Evolutionary conservation across 2,888 invertebrate genomes (phyloP).

Genomic region (Acrocera orbiculus): DNA sequence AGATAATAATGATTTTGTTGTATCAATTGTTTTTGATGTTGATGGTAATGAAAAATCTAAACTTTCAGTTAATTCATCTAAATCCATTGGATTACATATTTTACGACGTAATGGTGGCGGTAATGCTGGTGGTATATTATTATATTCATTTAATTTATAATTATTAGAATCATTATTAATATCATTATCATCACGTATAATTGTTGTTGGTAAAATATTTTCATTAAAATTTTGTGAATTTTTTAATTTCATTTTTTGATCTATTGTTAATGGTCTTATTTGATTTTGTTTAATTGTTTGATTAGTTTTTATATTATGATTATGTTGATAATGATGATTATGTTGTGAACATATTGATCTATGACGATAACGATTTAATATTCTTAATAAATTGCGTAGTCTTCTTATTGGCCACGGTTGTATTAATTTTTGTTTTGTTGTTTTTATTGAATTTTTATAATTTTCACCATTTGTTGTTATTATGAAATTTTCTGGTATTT

Average conservation of each 20-base stretch:
- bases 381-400: slow-evolving; percentile 27
- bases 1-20: slow-evolving; percentile 5
- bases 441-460: slow-evolving; percentile 5
- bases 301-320: slow-evolving; percentile 5
- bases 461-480: slow-evolving; percentile 8
- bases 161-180: too few species aligned
- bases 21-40: not conserved
- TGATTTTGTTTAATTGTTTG: too few species aligned
- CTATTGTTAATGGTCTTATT: too few species aligned
- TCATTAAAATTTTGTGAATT: too few species aligned
- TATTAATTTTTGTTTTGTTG: slow-evolving; percentile 13
- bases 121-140: slow-evolving; percentile 28
- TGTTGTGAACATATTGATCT: slow-evolving; percentile 20
- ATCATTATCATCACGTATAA: slow-evolving; percentile 22
- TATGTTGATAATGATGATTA: slow-evolving; percentile 11
- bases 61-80: slow-evolving; percentile 39
- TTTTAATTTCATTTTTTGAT: too few species aligned
- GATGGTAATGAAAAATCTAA: slow-evolving; percentile 32
- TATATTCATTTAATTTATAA: slow-evolving; percentile 11
- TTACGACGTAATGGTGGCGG: slow-evolving; percentile 34
- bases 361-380: slow-evolving; percentile 27
- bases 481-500: slow-evolving; percentile 9
- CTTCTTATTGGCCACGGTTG: slow-evolving; percentile 23
- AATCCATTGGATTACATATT: slow-evolving; percentile 32
- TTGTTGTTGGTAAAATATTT: slow-evolving; percentile 25